These are phyloP conservation scores for Callorhinus ursinus DNA, from an alignment of 2,113 vertebrate species.

Conservation along the genomic window DNA sequence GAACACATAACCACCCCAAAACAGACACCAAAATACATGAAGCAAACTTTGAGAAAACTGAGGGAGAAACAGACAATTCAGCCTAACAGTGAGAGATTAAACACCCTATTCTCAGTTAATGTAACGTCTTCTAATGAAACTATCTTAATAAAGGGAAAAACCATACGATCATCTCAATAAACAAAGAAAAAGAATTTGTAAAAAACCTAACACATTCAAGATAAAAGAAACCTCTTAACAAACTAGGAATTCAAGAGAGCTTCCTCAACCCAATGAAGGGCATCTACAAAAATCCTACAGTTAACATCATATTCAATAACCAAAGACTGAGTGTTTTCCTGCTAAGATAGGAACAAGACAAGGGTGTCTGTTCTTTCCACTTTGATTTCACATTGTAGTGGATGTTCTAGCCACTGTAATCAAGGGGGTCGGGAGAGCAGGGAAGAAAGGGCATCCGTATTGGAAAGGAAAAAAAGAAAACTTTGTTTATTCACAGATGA, in stretches of 20 bases:
- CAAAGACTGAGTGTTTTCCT: not conserved
- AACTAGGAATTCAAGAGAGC: not conserved
- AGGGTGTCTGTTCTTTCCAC: not conserved
- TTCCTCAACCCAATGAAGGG: not conserved
- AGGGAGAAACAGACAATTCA: not conserved
- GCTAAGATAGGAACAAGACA: not conserved
- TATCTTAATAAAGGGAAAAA: not conserved
- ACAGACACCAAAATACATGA: not conserved
- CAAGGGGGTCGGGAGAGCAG: rapidly evolving
- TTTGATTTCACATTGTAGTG: not conserved
- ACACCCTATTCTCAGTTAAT: not conserved
- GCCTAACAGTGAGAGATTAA: not conserved
- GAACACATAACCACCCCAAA: not conserved
- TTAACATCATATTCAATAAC: not conserved
- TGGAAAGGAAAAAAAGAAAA: not conserved
- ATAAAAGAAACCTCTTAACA: not conserved
- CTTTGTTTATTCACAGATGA: not conserved
- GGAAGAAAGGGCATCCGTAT: not conserved
- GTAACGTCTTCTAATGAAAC: not conserved
- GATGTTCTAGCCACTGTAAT: not conserved
- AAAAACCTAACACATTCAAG: not conserved
- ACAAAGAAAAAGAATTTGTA: conserved; percentile 9
- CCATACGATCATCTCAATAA: not conserved
- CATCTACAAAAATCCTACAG: not conserved
- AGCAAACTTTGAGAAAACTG: not conserved